Conservation (phyloP, 2,888 invertebrate species). For the Cerastis rubricosa region DNA sequence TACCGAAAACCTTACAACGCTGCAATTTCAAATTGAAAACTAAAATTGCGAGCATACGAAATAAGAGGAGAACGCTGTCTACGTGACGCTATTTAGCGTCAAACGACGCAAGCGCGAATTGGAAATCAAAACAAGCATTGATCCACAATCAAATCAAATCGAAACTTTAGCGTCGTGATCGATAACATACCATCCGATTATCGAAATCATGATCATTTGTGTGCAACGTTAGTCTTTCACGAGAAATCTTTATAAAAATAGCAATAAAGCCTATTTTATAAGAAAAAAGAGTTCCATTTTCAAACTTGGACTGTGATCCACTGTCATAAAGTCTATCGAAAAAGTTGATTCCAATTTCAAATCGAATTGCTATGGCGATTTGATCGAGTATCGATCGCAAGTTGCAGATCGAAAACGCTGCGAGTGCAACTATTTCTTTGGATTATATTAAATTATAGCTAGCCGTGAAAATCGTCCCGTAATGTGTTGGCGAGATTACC, state of each 20-base stretch:
- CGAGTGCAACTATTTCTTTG: slow-evolving; percentile 89
- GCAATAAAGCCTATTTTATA: slow-evolving; percentile 66
- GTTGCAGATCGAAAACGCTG: slow-evolving; percentile 70
- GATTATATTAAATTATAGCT: slow-evolving; percentile 90
- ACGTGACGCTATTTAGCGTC: slow-evolving; percentile 90
- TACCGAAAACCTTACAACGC: slow-evolving; percentile 70
- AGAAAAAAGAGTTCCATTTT: slow-evolving; percentile 57
- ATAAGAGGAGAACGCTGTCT: slow-evolving; percentile 79
- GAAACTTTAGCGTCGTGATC: slow-evolving; percentile 89
- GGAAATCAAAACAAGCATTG: slow-evolving; percentile 90
- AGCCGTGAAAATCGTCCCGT: slow-evolving; percentile 90
- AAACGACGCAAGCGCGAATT: slow-evolving; percentile 90
- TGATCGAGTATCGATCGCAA: slow-evolving; percentile 70
- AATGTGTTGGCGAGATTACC: slow-evolving; percentile 88
- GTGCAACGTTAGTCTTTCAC: slow-evolving; percentile 68
- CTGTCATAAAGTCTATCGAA: slow-evolving; percentile 61
- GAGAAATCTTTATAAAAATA: slow-evolving; percentile 60
- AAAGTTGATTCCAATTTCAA: slow-evolving; percentile 56
- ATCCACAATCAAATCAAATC: slow-evolving; percentile 89
- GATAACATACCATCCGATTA: slow-evolving; percentile 88
- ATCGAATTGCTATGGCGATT: slow-evolving; percentile 52
- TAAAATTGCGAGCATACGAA: slow-evolving; percentile 83
- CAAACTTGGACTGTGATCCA: slow-evolving; percentile 74
- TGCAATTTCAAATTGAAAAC: slow-evolving; percentile 82
- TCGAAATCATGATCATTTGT: slow-evolving; percentile 89